phyloP scores from a whole-genome alignment of 2,113 vertebrate genomes.

The Oxyura jamaicensis region DNA sequence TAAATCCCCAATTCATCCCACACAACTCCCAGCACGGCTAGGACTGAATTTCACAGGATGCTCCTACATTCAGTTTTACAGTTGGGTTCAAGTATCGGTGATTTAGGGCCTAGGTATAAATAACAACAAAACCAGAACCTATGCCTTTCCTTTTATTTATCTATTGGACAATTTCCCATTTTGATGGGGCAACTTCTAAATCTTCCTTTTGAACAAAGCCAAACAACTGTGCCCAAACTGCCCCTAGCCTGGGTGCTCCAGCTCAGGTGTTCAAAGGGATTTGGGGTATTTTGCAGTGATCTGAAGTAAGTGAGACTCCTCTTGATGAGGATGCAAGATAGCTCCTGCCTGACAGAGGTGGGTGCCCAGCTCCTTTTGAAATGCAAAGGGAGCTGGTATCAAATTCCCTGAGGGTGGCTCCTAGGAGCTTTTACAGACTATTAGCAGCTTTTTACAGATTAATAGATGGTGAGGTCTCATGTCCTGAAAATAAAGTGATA shows the following conservation, averaged over 20 bases:
- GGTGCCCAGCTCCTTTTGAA: conserved; percentile 53
- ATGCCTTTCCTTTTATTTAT: neutral
- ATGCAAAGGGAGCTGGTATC: conserved; percentile 52
- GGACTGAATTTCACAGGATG: neutral
- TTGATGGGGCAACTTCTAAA: neutral
- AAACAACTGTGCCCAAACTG: neutral
- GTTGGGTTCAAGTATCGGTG: neutral
- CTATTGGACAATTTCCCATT: neutral
- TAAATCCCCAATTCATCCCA: neutral
- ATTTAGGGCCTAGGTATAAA: neutral
- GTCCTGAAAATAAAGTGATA: conserved; percentile 37
- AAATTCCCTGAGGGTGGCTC: conserved; percentile 36
- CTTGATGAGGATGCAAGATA: conserved; percentile 65
- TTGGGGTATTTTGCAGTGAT: conserved; percentile 14
- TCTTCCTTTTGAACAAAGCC: conserved; percentile 13
- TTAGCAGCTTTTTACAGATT: conserved; percentile 57
- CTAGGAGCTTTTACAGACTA: conserved; percentile 52
- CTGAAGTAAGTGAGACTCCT: conserved; percentile 49
- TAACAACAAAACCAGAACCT: neutral
- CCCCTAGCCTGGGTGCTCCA: neutral
- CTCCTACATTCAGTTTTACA: neutral
- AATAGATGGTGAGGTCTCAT: conserved; percentile 26
- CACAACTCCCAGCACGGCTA: neutral
- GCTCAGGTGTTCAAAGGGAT: conserved; percentile 33
- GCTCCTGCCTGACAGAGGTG: conserved; percentile 29